Evolutionary conservation across 92 coral and sea anemone genomes (phyloP), one percentile per base, ranked within the genome.

Genomic region (Galaxea fascicularis): DNA sequence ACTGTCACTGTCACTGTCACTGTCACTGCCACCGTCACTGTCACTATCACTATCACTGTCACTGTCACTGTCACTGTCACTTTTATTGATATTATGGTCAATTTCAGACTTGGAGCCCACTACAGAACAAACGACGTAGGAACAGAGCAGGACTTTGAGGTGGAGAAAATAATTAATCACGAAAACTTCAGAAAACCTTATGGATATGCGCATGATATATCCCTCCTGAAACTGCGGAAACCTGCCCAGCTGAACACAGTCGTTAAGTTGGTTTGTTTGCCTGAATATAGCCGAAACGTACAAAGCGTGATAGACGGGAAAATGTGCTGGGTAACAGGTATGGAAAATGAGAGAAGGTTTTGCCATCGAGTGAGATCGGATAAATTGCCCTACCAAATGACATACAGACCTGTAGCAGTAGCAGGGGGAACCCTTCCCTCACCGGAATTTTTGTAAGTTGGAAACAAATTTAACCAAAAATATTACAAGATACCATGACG

Each of bases 61-160:
- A 35, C 6, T 35, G 41, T 2, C 41, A 35, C 41, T 35, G 41
- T 35, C 2, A 35, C 6, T 35, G 41, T 35, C 6, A 35, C 4
- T 57, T 30, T 16, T 35, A 20, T 35, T 21, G 65, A 41, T 21
- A 64, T 18, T 65, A 1, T 62, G 41, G 6, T 18, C 20, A 26
- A 80, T 28, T 21, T 85, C 12, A 88, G 92, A 45, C 54, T 88
- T 4, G 95, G 95, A 25, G 95, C 91, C 47, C 95, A 92, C 68
- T 53, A 31, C 12, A 66, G 89, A 15, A 64, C 41, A 16, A 68
- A 80, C 10, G 49, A 15, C 0, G 86, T 63, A 53, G 92, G 91
- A 25, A 79, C 83, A 13, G 88, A 85, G 53, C 88, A 89, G 58
- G 95, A 92, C 71, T 70, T 87, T 22, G 28, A 70, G 39, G 83